A percentile compares a stretch with the other conserved stretches of the same genome.
phyloP scores from a whole-genome alignment of 1,140 invertebrate species.

The Aethina tumida region DNA sequence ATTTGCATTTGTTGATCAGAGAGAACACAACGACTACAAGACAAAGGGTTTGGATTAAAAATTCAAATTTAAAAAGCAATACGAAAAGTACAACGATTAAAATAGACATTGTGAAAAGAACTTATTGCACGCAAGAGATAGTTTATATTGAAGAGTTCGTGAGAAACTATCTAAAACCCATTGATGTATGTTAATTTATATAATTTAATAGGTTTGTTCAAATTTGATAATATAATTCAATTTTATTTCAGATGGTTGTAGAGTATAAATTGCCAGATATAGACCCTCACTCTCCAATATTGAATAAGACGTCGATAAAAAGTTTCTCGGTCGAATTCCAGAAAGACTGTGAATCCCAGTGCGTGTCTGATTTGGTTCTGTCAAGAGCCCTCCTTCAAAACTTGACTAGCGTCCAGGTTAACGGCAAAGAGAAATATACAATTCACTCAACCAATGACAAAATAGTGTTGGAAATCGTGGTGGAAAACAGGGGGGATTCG shows the following conservation, averaged over 20 bases:
- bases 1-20: no score
- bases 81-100: slow-evolving; percentile 10
- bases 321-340: slow-evolving; percentile 79
- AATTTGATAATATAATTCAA: background rate
- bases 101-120: slow-evolving; percentile 10
- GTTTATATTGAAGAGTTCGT: slow-evolving; percentile 78
- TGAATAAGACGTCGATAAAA: slow-evolving; percentile 76
- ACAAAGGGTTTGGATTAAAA: no score
- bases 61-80: no score
- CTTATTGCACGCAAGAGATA: slow-evolving; percentile 59
- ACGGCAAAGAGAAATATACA: slow-evolving; percentile 9
- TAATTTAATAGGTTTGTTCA: background rate
- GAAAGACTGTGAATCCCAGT: slow-evolving; percentile 91
- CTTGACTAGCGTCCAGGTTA: no score
- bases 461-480: slow-evolving; percentile 62
- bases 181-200: slow-evolving; percentile 42
- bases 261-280: slow-evolving; percentile 72
- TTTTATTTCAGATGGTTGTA: slow-evolving; percentile 55
- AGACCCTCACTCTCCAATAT: slow-evolving; percentile 68
- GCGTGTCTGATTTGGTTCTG: no score
- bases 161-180: slow-evolving; percentile 73
- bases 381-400: no score
- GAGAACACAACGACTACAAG: no score
- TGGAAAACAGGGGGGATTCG: slow-evolving; percentile 73
- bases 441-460: slow-evolving; percentile 44